A percentile compares a stretch with the other conserved stretches of the same genome.
Conservation (phyloP, 2,888 invertebrate genomes). For the Pterostichus niger region DNA sequence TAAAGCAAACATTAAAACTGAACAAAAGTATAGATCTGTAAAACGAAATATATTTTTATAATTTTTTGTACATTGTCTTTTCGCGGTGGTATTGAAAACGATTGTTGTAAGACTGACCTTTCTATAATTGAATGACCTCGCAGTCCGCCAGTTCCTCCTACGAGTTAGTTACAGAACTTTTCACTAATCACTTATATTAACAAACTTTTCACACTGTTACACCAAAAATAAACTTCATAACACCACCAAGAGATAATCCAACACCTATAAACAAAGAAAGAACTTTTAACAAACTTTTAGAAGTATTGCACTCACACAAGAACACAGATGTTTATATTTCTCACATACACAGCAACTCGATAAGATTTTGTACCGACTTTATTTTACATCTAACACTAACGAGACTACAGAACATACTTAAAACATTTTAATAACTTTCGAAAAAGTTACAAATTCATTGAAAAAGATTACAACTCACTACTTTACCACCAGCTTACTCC, state of each 20-base stretch:
- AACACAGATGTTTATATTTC: slow-evolving; percentile 41
- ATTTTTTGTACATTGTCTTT: no score
- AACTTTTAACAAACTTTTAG: slow-evolving; percentile 50
- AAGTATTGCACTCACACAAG: slow-evolving; percentile 45
- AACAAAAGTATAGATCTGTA: no score
- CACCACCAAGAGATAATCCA: slow-evolving; percentile 18
- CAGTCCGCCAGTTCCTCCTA: slow-evolving; percentile 29
- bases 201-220: slow-evolving; percentile 33
- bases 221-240: slow-evolving; percentile 21
- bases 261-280: slow-evolving; percentile 27
- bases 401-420: not conserved
- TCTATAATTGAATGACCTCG: slow-evolving; percentile 61
- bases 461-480: slow-evolving; percentile 1
- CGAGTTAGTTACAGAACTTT: slow-evolving; percentile 42
- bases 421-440: not conserved
- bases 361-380: not conserved
- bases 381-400: not conserved
- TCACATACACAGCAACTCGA: not conserved
- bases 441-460: not conserved
- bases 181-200: slow-evolving; percentile 56
- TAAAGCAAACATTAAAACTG: no score
- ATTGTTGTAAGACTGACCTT: slow-evolving; percentile 57
- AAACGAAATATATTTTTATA: no score
- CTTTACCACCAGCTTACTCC: slow-evolving; percentile 37
- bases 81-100: no score